Base-by-base conservation (phyloP, 2,113 vertebrate species). In the Sinocyclocheilus maitianheensis region DNA sequence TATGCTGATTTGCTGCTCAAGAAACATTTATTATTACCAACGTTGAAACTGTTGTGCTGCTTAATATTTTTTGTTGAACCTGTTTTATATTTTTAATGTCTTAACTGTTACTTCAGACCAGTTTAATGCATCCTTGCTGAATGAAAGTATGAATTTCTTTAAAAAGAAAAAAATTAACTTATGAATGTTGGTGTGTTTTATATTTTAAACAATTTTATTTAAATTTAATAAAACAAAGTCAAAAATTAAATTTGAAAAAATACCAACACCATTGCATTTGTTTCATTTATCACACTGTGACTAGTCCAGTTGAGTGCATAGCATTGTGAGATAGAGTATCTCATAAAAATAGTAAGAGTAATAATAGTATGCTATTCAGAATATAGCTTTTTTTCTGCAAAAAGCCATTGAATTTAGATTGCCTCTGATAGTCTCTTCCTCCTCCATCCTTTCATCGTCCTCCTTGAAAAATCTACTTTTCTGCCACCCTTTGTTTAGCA, bases 401-500 rank as follows among this genome's bases (percentile, higher is more conserved):
- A 72, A 22, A 22, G 18, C 34, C 18, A 71, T 40, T 71, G 9
- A 71, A 71, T 34, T 34, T 30, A 16, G 10, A 78, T 40, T 62
- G 20, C 12, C 34, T 79, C 77, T 40, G 13, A 26, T 26, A 26
- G 26, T 2, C 37, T 81, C 43, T 69, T 71, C 18, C 10, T n/a
- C 24, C 26, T 71, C 46, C 14, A 51, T 82, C 63, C 63, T 82
- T 82, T 82, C 20, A 82, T 82, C 24, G 7, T 71, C 26, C 80
- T 22, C 16, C 18, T 51, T 37, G 26, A 82, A 71, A 53, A 82
- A 69, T 34, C 3, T 14, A 24, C 24, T 51, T n/a, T 67, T 34
- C 43, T 67, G 16, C 5, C 62, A 60, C 6, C 60, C 2, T 12
- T 65, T 46, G 58, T 46, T 82, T 77, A 51, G 3, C 0, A 26